Evolutionary conservation across 2,888 invertebrate species (phyloP).

Genomic region (Heliconius erato): DNA sequence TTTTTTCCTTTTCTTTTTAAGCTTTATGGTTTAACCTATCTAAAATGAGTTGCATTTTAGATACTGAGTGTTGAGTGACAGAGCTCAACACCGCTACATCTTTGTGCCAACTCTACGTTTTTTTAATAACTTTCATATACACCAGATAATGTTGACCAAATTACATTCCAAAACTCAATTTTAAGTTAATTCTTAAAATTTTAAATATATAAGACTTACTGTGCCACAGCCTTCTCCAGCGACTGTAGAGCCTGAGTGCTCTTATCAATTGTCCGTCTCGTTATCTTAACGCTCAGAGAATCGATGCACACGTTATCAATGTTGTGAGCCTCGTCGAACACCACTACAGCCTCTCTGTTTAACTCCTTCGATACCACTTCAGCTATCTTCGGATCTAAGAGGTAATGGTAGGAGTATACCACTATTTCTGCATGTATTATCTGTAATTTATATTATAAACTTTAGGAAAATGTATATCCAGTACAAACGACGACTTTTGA

Average conservation of each 20-base stretch:
- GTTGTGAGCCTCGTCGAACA: conserved; percentile 99
- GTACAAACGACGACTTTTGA: no score
- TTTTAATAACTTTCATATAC: no score
- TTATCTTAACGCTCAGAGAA: conserved; percentile 98
- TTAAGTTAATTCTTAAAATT: no score
- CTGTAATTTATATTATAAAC: conserved; percentile 73
- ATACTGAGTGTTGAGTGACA: no score
- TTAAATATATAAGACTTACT: conserved; percentile 83
- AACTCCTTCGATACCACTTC: conserved; percentile 99
- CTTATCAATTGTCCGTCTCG: conserved; percentile 93
- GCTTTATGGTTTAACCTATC: no score
- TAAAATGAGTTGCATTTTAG: no score
- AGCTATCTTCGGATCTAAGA: conserved; percentile 99
- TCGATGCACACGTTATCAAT: conserved; percentile 99
- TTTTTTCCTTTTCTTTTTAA: no score
- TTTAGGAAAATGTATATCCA: background rate
- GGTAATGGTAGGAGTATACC: conserved; percentile 99
- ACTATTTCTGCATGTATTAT: conserved; percentile 97
- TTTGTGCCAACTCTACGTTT: no score
- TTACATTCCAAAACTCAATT: no score
- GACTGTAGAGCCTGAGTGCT: conserved; percentile 91
- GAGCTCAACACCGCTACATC: no score
- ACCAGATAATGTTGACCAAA: no score
- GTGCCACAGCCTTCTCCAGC: conserved; percentile 91
- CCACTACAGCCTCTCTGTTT: conserved; percentile 94